Evolutionary conservation across 1,140 invertebrate species (phyloP), one percentile per base, ranked within the genome.

Genomic region (Wasmannia auropunctata): DNA sequence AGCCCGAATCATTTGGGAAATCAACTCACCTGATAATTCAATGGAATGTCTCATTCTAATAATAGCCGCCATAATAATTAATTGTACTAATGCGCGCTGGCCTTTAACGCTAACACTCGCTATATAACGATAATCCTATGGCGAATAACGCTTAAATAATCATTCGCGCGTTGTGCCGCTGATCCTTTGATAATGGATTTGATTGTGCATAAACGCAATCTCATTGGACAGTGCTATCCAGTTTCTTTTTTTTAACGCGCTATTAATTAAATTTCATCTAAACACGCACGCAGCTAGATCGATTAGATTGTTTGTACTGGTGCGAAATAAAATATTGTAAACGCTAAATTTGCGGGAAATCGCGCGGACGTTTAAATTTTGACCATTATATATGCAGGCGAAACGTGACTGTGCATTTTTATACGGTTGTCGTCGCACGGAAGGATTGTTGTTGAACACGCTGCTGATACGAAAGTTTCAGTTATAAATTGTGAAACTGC

Each of bases 401-500:
- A 56, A n/a, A 58, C 37, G 25, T 43, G 77, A 28, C 43, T 7
- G 3, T 51, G n/a, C 19, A 74, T 43, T 80, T 80, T 80, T 80
- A 28, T 54, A 69, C 22, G 46, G 46, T 74, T 72, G 79, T 72
- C 25, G 5, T 58, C 25, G 37, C 25, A 4, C 22, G n/a, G 25
- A 58, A 72, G 51, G 28, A 83, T 74, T 74, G 67, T 74, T 58
- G 65, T 60, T 46, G 67, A 46, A 25, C 67, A 14, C 25, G 25
- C 4, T 34, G 10, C 25, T n/a, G 77, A 80, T 69, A 69, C 46
- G 14, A 83, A 72, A 83, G 79, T 83, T 83, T 83, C 40, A 74
- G 79, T 74, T 83, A 83, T 83, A 74, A 83, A 83, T 83, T 83
- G 75, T 58, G 34, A 37, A 86, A 81, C 85, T 86, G 76, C 76